These are phyloP conservation scores for Schizotus pectinicornis DNA, from an alignment of 2,888 invertebrate genomes.

Conservation along the genomic window DNA sequence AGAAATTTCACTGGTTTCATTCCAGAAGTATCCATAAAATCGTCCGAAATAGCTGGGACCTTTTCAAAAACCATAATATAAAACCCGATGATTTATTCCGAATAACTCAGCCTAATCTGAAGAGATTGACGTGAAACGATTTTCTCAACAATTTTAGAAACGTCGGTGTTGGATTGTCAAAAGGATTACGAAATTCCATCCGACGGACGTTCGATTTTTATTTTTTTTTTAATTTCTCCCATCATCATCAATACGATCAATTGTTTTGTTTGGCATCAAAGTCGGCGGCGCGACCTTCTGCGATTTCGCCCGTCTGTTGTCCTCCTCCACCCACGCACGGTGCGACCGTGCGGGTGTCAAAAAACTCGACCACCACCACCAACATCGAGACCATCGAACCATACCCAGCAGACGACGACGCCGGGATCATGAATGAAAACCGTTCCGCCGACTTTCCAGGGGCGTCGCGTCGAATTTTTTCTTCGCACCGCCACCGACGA, in stretches of 20 bases:
- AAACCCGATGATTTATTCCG: too few relatives aligned
- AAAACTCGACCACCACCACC: constrained; percentile 7
- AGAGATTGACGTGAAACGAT: too few relatives aligned
- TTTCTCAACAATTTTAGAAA: too few relatives aligned
- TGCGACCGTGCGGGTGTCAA: constrained; percentile 12
- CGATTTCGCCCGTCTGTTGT: neutral
- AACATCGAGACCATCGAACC: neutral
- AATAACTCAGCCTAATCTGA: too few relatives aligned
- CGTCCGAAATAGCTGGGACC: too few relatives aligned
- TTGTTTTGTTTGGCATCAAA: neutral
- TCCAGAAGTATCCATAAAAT: too few relatives aligned
- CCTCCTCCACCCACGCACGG: neutral
- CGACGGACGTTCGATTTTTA: neutral
- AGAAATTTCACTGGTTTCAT: too few relatives aligned
- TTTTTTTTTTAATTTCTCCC: neutral
- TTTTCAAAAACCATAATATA: too few relatives aligned
- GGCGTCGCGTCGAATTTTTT: constrained; percentile 21
- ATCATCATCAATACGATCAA: neutral
- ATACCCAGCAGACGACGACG: too few relatives aligned
- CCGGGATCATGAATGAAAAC: neutral
- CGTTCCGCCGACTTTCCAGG: constrained; percentile 15
- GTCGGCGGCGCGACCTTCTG: neutral
- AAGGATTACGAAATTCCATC: too few relatives aligned
- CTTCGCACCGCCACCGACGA: neutral
- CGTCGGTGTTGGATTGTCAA: too few relatives aligned